Conservation (phyloP, 2,888 invertebrate species). For the Maniola hyperantus region DNA sequence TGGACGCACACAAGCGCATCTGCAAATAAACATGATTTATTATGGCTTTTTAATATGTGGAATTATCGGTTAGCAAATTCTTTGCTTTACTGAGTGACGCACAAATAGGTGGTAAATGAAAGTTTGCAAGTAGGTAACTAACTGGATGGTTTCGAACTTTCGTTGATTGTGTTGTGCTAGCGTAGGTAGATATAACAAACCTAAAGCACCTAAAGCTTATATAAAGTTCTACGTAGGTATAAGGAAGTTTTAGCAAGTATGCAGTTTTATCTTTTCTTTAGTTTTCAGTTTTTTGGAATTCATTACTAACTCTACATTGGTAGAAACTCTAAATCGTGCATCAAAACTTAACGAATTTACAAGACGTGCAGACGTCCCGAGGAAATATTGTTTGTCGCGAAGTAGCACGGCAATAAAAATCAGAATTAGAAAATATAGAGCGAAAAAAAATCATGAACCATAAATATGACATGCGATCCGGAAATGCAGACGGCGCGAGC, state of each 20-base stretch:
- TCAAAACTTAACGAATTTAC: not conserved
- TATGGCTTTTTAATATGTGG: not conserved
- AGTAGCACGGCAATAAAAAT: conserved; percentile 31
- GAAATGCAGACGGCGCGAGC: conserved; percentile 74
- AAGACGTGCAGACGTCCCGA: conserved; percentile 6
- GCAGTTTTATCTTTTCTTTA: no score
- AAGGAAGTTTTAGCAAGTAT: no score
- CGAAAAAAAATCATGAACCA: conserved; percentile 63
- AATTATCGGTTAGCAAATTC: not conserved
- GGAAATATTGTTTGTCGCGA: conserved; percentile 20
- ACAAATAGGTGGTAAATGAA: not conserved
- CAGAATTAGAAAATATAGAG: conserved; percentile 35
- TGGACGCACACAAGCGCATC: conserved; percentile 24
- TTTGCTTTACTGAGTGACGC: not conserved
- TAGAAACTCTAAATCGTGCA: not conserved
- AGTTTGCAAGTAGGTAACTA: no score
- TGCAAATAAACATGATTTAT: conserved; percentile 12
- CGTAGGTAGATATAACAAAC: no score
- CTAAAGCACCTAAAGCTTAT: no score
- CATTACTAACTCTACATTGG: not conserved
- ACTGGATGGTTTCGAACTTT: no score
- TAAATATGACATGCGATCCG: conserved; percentile 78
- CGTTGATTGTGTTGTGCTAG: no score
- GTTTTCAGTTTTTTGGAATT: no score
- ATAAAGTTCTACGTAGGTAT: no score